Evolutionary conservation across 2,797 vertebrate species (phyloP).

Genomic region (Schizopygopsis pylzovi): DNA sequence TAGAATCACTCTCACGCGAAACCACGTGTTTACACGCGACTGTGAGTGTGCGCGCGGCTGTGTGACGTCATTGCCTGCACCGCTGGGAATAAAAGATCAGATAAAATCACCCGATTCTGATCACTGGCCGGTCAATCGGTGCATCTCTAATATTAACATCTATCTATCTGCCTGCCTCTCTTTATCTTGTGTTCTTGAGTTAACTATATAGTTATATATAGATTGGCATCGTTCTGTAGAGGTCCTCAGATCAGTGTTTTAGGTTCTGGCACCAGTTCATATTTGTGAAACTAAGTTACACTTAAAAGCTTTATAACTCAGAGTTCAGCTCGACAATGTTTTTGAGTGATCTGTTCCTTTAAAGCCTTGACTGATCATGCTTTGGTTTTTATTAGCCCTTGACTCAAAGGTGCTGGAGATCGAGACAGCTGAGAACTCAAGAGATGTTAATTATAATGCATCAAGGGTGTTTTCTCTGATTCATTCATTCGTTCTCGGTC

Average conservation of each 20-base stretch:
- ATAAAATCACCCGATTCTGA: too few species aligned
- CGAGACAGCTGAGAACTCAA: neutral
- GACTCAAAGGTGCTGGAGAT: slow-evolving; percentile 4
- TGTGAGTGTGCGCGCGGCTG: too few species aligned
- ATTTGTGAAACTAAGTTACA: slow-evolving; percentile 17
- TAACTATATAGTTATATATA: neutral
- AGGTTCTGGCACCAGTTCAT: neutral
- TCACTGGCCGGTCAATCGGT: too few species aligned
- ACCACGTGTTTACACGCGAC: too few species aligned
- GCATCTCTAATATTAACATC: too few species aligned
- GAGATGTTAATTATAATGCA: slow-evolving; percentile 55
- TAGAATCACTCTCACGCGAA: too few species aligned
- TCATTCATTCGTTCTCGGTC: slow-evolving; percentile 14
- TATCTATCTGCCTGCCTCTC: too few species aligned
- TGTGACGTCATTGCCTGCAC: too few species aligned
- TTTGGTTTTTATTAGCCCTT: neutral
- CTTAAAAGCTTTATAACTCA: slow-evolving; percentile 7
- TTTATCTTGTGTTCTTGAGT: neutral
- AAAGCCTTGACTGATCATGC: neutral
- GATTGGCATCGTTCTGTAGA: neutral
- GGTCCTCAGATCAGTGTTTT: neutral
- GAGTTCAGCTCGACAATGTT: neutral
- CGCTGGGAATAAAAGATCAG: too few species aligned
- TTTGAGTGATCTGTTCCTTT: neutral
- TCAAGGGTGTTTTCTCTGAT: slow-evolving; percentile 30